Evolutionary conservation across 1,140 invertebrate genomes (phyloP).

Genomic region (Aphis craccivora): DNA sequence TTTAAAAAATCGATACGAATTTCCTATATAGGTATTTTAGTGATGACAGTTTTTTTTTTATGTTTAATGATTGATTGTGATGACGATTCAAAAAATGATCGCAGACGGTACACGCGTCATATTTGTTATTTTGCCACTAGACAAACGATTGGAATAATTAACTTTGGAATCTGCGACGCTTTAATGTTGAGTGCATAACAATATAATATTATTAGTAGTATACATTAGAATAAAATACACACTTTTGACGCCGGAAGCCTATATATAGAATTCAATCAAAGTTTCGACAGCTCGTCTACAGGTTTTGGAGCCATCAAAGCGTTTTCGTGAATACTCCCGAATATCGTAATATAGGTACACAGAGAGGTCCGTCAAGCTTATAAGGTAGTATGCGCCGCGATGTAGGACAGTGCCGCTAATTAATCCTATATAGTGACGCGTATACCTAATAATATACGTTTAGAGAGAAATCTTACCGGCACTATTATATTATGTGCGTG

Average conservation of each 20-base stretch:
- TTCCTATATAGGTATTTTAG: neutral
- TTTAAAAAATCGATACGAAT: neutral
- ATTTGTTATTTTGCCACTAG: no score
- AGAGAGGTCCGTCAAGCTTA: neutral
- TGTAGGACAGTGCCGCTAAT: neutral
- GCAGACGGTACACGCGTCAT: neutral
- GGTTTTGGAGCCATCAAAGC: neutral
- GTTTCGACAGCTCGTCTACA: neutral
- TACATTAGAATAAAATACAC: no score
- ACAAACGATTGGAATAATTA: no score
- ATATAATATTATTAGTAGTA: no score
- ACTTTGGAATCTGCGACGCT: neutral
- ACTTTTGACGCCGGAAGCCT: no score
- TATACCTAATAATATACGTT: neutral
- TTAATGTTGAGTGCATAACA: no score
- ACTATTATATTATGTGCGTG: neutral
- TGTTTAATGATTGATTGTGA: neutral
- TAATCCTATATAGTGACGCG: neutral
- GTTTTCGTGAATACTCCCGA: neutral
- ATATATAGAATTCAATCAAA: neutral
- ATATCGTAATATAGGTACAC: neutral
- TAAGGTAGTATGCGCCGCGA: neutral
- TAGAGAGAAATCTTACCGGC: no score
- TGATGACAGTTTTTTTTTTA: neutral
- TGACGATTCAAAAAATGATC: neutral